These are phyloP conservation scores for Chrysotoxum bicinctum DNA, from an alignment of 2,888 invertebrate genomes.

Conservation along the genomic window DNA sequence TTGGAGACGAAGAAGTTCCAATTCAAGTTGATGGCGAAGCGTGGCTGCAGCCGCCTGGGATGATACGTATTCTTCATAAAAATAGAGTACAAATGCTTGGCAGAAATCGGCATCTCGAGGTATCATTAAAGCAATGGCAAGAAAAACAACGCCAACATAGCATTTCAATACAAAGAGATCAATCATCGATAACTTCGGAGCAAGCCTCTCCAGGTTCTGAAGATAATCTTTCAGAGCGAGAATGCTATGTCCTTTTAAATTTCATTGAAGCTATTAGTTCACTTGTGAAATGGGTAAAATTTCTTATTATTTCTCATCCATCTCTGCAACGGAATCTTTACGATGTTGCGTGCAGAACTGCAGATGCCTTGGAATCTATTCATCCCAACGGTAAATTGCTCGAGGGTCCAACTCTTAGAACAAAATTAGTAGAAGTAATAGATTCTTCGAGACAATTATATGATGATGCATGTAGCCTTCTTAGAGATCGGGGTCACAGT, in stretches of 20 bases:
- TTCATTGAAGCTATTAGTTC: slow-evolving; percentile 92
- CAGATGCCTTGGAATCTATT: slow-evolving; percentile 87
- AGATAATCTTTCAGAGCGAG: slow-evolving; percentile 82
- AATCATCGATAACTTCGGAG: slow-evolving; percentile 81
- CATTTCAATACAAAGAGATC: slow-evolving; percentile 82
- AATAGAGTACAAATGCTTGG: slow-evolving; percentile 98
- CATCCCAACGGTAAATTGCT: slow-evolving; percentile 92
- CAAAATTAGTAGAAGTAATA: slow-evolving; percentile 86
- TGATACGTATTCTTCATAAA: slow-evolving; percentile 97
- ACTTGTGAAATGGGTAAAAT: slow-evolving; percentile 92
- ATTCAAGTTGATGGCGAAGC: slow-evolving; percentile 99
- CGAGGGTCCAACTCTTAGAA: slow-evolving; percentile 88
- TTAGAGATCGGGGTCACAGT: slow-evolving; percentile 87
- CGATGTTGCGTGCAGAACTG: slow-evolving; percentile 87
- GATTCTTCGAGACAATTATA: slow-evolving; percentile 84
- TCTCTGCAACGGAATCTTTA: slow-evolving; percentile 88
- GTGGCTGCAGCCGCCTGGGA: slow-evolving; percentile 98
- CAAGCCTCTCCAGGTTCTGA: slow-evolving; percentile 80
- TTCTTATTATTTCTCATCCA: slow-evolving; percentile 86
- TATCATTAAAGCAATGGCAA: slow-evolving; percentile 93
- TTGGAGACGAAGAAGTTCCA: slow-evolving; percentile 95
- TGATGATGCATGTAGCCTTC: slow-evolving; percentile 87
- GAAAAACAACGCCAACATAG: slow-evolving; percentile 88
- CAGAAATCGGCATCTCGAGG: slow-evolving; percentile 94
- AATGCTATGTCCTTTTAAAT: slow-evolving; percentile 84